Percentiles rank a stretch among this genome's conserved stretches.
Conservation (phyloP, 2,113 vertebrate species). For the Halichoerus grypus region DNA sequence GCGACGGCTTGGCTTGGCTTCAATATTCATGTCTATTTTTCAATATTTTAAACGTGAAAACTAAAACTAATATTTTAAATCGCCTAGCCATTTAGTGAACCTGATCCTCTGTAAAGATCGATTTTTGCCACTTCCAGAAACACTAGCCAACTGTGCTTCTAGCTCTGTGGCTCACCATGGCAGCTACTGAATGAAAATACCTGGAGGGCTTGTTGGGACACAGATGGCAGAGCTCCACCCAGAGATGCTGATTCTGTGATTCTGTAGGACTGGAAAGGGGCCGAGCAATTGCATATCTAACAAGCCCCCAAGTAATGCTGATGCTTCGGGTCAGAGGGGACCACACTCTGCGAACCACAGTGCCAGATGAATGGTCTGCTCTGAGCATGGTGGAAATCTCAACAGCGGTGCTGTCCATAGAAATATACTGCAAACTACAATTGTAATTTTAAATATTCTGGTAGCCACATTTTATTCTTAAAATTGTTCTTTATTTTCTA, state of each 20-base stretch:
- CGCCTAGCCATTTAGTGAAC: neutral
- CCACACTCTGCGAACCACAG: neutral
- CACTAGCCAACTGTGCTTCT: neutral
- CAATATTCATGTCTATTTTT: neutral
- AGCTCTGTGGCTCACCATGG: neutral
- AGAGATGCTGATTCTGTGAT: neutral
- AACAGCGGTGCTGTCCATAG: neutral
- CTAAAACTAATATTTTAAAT: slow-evolving; percentile 24
- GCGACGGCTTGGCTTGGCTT: neutral
- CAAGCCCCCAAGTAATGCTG: neutral
- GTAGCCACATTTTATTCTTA: neutral
- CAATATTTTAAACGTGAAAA: neutral
- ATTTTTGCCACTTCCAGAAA: neutral
- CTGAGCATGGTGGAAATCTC: neutral
- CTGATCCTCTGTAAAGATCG: neutral
- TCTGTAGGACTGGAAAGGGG: neutral
- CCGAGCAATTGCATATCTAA: neutral
- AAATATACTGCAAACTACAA: neutral
- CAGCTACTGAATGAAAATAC: neutral
- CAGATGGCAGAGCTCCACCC: neutral
- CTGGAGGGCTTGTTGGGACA: neutral
- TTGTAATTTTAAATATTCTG: neutral
- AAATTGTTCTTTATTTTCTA: neutral
- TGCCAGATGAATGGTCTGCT: neutral
- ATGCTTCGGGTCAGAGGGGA: neutral